Evolutionary conservation across 2,888 invertebrate genomes (phyloP).

Genomic region (Eustalomyia histrio): DNA sequence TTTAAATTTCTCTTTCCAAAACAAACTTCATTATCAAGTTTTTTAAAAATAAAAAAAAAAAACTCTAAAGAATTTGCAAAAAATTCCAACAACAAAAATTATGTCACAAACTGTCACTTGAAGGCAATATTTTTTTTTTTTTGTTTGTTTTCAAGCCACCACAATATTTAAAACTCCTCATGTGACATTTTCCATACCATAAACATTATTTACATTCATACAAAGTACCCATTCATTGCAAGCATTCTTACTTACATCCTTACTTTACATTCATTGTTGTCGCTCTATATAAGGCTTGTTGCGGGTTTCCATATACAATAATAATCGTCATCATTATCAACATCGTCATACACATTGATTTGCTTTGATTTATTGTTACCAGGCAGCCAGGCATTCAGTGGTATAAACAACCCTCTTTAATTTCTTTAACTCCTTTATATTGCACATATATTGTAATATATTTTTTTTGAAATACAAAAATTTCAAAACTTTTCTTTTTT

Average conservation of each 20-base stretch:
- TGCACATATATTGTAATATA: slow-evolving; percentile 51
- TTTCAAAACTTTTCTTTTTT: background rate
- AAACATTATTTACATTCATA: slow-evolving; percentile 11
- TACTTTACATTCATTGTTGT: slow-evolving; percentile 1
- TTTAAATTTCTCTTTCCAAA: background rate
- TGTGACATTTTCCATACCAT: slow-evolving; percentile 38
- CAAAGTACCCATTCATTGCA: slow-evolving; percentile 6
- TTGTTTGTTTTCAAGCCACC: slow-evolving; percentile 32
- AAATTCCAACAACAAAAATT: slow-evolving; percentile 13
- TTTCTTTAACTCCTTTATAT: slow-evolving; percentile 30
- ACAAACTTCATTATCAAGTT: slow-evolving; percentile 39
- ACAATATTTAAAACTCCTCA: slow-evolving; percentile 42
- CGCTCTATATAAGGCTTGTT: slow-evolving; percentile 36
- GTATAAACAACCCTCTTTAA: slow-evolving; percentile 60
- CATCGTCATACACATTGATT: slow-evolving; percentile 71
- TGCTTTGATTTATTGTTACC: slow-evolving; percentile 77
- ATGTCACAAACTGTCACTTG: slow-evolving; percentile 68
- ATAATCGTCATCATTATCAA: slow-evolving; percentile 46
- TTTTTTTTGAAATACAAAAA: slow-evolving; percentile 5
- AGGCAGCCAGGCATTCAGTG: slow-evolving; percentile 66
- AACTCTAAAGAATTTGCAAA: slow-evolving; percentile 21
- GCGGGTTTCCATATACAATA: slow-evolving; percentile 11
- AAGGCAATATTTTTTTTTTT: slow-evolving; percentile 61
- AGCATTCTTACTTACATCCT: slow-evolving; percentile 5
- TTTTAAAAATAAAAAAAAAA: slow-evolving; percentile 9